Percentiles rank a stretch among this genome's conserved stretches.
phyloP scores from a whole-genome alignment of 2,797 vertebrate genomes.

The Pseudocheirus occidentalis region DNA sequence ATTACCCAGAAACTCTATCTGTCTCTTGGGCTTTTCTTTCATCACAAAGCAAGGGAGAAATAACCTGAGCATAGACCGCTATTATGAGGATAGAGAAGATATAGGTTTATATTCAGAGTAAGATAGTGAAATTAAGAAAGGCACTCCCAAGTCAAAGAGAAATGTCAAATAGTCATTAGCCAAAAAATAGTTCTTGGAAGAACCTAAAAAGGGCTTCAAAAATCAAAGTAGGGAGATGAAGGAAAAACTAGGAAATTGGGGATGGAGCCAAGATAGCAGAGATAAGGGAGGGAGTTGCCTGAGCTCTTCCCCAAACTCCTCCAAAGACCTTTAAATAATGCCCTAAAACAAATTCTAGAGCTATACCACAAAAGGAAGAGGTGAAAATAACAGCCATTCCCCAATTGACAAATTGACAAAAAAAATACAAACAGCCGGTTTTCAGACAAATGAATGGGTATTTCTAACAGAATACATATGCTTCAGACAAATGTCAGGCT shows the following conservation, averaged over 20 bases:
- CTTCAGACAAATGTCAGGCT: no score
- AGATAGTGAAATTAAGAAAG: not conserved
- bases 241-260: not conserved
- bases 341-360: not conserved
- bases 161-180: not conserved
- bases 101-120: not conserved
- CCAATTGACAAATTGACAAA: no score
- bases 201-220: not conserved
- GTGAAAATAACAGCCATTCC: not conserved
- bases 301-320: not conserved
- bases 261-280: not conserved
- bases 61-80: not conserved
- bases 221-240: not conserved
- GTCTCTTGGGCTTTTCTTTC: not conserved
- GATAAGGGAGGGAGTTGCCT: not conserved
- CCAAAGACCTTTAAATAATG: not conserved
- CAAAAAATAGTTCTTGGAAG: not conserved
- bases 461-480: no score
- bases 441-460: no score
- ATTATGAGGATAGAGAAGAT: not conserved
- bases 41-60: not conserved
- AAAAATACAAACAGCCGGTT: no score
- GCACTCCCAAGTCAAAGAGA: not conserved
- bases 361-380: not conserved
- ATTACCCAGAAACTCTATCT: not conserved